Conservation (phyloP, 1,140 invertebrate genomes). For the Drosophila gunungcola region DNA sequence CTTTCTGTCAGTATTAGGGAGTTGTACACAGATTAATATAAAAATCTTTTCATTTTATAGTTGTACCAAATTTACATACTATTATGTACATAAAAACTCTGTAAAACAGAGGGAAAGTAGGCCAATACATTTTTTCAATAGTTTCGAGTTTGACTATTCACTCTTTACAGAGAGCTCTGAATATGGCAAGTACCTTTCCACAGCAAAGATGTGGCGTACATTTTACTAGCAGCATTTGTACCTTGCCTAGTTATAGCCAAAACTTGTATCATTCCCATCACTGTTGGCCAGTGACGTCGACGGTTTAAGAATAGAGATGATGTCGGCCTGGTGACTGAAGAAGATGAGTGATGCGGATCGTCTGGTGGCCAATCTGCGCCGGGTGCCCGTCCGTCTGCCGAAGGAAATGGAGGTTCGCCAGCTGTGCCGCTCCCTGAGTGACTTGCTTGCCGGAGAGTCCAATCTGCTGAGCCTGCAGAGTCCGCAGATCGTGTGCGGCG, state of each 20-base stretch:
- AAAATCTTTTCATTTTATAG: too few relatives aligned
- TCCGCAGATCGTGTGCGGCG: slow-evolving; percentile 99
- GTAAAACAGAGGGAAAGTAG: too few relatives aligned
- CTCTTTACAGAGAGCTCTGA: too few relatives aligned
- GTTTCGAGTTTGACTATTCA: too few relatives aligned
- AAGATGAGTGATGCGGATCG: slow-evolving; percentile 33
- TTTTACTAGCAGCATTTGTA: not conserved
- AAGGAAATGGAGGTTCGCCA: slow-evolving; percentile 99
- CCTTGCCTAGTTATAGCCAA: not conserved
- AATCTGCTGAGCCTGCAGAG: slow-evolving; percentile 99
- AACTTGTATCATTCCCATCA: slow-evolving; percentile 8
- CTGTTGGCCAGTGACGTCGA: slow-evolving; percentile 25
- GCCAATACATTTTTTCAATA: too few relatives aligned
- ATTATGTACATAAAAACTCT: too few relatives aligned
- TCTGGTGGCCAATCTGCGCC: slow-evolving; percentile 34
- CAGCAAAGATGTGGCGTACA: too few relatives aligned
- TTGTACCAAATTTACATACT: too few relatives aligned
- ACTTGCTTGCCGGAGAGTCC: slow-evolving; percentile 99
- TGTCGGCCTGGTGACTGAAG: slow-evolving; percentile 15
- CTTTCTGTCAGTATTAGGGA: too few relatives aligned
- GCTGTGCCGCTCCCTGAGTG: slow-evolving; percentile 98
- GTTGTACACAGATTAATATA: too few relatives aligned
- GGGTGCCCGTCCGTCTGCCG: slow-evolving; percentile 84
- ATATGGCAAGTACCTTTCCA: too few relatives aligned
- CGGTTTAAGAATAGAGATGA: slow-evolving; percentile 33